phyloP scores from a whole-genome alignment of 53 echinoderm and acorn worm species.

The Paelopatides confundens region DNA sequence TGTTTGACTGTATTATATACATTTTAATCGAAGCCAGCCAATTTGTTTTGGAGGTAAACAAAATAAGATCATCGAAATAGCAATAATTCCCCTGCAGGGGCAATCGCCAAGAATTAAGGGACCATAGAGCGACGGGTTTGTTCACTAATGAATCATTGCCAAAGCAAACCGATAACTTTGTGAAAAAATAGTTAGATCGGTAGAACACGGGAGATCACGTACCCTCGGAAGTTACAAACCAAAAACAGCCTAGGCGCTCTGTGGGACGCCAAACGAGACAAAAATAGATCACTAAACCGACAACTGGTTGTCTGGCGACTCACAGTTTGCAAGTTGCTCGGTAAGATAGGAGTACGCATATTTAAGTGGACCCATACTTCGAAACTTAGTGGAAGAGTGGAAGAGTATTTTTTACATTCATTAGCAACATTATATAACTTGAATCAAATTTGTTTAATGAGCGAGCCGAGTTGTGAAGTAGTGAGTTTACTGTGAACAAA shows the following conservation, averaged over 20 bases:
- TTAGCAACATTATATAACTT: not conserved
- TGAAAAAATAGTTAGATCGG: not conserved
- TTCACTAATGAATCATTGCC: conserved; percentile 24
- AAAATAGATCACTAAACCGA: conserved; percentile 26
- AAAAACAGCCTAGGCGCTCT: conserved; percentile 42
- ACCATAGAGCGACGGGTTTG: conserved; percentile 16
- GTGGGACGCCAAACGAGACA: conserved; percentile 39
- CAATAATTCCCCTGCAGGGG: not conserved
- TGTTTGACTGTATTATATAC: no score
- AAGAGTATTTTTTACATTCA: no score
- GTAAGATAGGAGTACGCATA: conserved; percentile 3
- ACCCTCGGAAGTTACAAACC: conserved; percentile 41
- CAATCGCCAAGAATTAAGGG: conserved; percentile 9
- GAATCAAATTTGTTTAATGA: no score
- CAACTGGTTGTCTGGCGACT: conserved; percentile 8
- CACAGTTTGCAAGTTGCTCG: conserved; percentile 19
- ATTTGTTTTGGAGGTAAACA: not conserved
- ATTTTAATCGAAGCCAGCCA: conserved; percentile 6
- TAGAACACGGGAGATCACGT: conserved; percentile 10
- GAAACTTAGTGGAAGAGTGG: not conserved
- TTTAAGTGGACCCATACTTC: conserved; percentile 21
- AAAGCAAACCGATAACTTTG: not conserved
- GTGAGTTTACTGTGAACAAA: no score
- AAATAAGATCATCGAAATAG: not conserved
- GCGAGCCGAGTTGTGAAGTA: no score